Evolutionary conservation across 2,888 invertebrate genomes (phyloP).

Genomic region (Steromphala cineraria): DNA sequence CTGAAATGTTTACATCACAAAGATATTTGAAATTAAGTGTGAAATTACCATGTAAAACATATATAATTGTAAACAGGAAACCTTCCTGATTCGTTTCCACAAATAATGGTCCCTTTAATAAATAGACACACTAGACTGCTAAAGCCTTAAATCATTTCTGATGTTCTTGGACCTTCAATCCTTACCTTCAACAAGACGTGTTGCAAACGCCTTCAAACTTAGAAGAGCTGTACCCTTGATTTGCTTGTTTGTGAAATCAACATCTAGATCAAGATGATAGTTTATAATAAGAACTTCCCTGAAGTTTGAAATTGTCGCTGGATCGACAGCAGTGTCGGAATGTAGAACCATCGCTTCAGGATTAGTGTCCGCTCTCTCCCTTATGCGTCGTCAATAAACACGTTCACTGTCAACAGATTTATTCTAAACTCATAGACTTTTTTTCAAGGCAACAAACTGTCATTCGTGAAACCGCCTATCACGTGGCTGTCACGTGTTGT

Average conservation of each 20-base stretch:
- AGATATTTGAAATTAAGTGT: too few species aligned
- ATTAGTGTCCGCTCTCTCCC: neutral
- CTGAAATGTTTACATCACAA: too few species aligned
- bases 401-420: too few species aligned
- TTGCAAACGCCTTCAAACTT: conserved; percentile 29
- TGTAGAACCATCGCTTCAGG: conserved; percentile 31
- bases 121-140: too few species aligned
- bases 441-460: too few species aligned
- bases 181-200: conserved; percentile 33
- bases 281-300: conserved; percentile 40
- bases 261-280: conserved; percentile 45
- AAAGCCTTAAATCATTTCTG: neutral
- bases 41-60: too few species aligned
- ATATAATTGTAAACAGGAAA: too few species aligned
- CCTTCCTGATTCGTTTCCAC: too few species aligned
- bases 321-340: conserved; percentile 44
- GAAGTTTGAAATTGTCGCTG: conserved; percentile 52
- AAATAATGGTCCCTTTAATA: too few species aligned
- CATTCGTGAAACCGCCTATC: neutral
- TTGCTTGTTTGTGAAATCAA: conserved; percentile 37
- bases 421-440: too few species aligned
- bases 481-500: neutral
- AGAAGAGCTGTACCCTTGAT: conserved; percentile 34
- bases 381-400: neutral
- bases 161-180: neutral